Conservation (phyloP, 2,888 invertebrate species). For the Phaedon cochleariae region DNA sequence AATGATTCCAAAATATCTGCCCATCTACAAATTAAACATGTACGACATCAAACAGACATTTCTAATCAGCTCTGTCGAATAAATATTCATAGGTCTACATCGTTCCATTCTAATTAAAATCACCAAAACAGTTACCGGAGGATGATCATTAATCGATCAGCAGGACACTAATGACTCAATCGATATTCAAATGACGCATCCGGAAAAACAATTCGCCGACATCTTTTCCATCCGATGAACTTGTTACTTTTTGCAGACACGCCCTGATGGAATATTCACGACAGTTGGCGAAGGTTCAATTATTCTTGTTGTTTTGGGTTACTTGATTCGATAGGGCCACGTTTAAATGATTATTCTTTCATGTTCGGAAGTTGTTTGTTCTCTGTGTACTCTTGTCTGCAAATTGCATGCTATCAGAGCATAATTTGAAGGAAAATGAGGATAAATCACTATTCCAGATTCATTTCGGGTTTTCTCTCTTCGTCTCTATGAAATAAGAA, state of each 20-base stretch:
- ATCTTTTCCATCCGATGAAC: background rate
- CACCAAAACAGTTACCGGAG: slow-evolving; percentile 1
- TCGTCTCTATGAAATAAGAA: no score
- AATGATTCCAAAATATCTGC: background rate
- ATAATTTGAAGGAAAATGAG: no score
- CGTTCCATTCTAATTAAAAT: slow-evolving; percentile 12
- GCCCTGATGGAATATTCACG: background rate
- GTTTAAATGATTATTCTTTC: no score
- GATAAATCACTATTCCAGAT: no score
- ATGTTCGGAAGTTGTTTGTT: no score
- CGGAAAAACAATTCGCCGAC: background rate
- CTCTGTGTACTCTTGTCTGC: no score
- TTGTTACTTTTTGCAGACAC: background rate
- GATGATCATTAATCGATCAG: slow-evolving; percentile 8
- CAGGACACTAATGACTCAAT: slow-evolving; percentile 14
- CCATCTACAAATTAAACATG: slow-evolving; percentile 14
- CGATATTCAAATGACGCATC: slow-evolving; percentile 10
- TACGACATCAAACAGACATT: slow-evolving; percentile 7
- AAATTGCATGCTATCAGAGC: no score
- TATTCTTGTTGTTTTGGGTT: background rate
- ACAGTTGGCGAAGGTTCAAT: background rate
- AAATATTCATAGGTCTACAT: slow-evolving; percentile 13
- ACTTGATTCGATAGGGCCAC: no score
- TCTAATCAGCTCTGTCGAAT: slow-evolving; percentile 5
- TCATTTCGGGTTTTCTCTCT: no score